Evolutionary conservation across 2,113 vertebrate genomes (phyloP), one percentile per base, ranked within the genome.

Genomic region (Rhadina sibilatrix): DNA sequence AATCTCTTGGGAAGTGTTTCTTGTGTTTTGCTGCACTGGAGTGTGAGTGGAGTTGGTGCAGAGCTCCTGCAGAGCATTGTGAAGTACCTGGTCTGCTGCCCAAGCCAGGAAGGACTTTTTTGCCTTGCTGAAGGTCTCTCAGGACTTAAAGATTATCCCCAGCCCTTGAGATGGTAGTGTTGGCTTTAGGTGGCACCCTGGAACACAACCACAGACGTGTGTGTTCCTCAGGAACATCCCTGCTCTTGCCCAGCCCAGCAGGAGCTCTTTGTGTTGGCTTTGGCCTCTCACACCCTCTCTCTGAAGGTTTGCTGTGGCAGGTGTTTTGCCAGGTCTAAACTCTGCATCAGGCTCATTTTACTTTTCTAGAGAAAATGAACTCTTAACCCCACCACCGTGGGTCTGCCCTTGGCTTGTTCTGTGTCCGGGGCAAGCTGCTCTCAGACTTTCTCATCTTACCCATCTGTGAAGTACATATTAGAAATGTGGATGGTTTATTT

Each of bases 151-250:
- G 56, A 15, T 64, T 6, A 10, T 54, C 30, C 6, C 15, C 59
- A 77, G 16, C 21, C 49, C 8, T 13, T 21, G 19, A 35, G 37
- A 11, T 33, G 57, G 57, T 5, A 27, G 38, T 9, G 57, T 7
- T 63, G 68, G 33, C 33, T 83, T 21, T 27, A 4, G 57, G 21
- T 21, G 13, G 22, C n/a, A 9, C 22, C 33, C 65, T 38, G 16
- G 1, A 2, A 1, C 24, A 27, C 44, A 42, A 3, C 20, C 1
- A 0, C 5, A 24, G 52, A 13, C 2, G 0, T 11, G 4, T 16
- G 12, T 1, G 1, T 2, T 30, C 27, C 42, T 18, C 57, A 22
- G 6, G 19, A 77, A 2, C 56, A 59, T 59, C 30, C 68, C 53
- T 40, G 63, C 53, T 35, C 50, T 9, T 72, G 33, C 9, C 5